Evolutionary conservation across 2,888 invertebrate species (phyloP).

Genomic region (Orthosia cruda): DNA sequence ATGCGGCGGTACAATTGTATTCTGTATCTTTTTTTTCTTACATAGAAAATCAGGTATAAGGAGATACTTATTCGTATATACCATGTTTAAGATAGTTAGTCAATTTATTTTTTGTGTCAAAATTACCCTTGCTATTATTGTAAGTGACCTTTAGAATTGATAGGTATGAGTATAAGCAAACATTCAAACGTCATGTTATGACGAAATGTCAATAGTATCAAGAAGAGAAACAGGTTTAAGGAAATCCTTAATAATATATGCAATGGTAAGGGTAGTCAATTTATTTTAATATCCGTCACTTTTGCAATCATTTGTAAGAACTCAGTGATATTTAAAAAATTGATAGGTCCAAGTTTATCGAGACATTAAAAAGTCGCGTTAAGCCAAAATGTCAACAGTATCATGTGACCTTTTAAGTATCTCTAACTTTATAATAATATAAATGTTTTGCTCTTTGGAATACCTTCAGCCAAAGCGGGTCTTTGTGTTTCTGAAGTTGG

Average conservation of each 20-base stretch:
- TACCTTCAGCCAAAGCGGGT: too few relatives aligned
- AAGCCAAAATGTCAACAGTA: background rate
- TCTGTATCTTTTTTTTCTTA: slow-evolving; percentile 25
- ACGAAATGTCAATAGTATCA: too few relatives aligned
- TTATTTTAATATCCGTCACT: background rate
- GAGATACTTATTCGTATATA: slow-evolving; percentile 16
- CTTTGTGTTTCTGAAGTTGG: too few relatives aligned
- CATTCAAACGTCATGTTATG: background rate
- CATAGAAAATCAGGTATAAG: slow-evolving; percentile 14
- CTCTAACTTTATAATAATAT: too few relatives aligned
- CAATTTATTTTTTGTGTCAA: slow-evolving; percentile 7
- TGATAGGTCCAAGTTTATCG: slow-evolving; percentile 1
- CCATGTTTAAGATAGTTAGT: background rate
- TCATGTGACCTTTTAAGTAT: background rate
- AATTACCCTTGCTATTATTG: background rate
- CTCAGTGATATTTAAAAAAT: slow-evolving; percentile 2
- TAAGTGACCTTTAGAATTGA: slow-evolving; percentile 2
- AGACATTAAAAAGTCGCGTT: background rate
- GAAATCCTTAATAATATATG: too few relatives aligned
- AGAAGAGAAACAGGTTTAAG: too few relatives aligned
- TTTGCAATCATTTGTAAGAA: background rate
- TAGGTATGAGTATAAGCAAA: background rate
- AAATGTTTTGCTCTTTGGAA: too few relatives aligned
- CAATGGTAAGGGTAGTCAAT: background rate
- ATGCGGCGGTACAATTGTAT: slow-evolving; percentile 41